Conservation (phyloP, 2,797 vertebrate species). For the Lemur catta region DNA sequence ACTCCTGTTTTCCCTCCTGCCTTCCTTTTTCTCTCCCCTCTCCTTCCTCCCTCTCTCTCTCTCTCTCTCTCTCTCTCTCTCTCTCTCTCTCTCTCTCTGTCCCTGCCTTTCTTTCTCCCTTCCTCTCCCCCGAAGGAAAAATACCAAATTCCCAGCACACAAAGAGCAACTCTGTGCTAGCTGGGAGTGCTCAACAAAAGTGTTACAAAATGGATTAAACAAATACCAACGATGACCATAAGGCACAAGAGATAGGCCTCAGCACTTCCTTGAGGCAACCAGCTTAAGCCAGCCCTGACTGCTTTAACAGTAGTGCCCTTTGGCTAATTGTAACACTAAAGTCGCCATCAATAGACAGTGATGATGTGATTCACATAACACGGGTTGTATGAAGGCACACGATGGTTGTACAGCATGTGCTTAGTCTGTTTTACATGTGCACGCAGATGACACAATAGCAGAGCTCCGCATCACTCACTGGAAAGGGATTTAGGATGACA, state of each 20-base stretch:
- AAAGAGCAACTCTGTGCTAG: no score
- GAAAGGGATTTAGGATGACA: no score
- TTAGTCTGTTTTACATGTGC: no score
- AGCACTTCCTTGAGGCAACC: neutral
- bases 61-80: rapidly evolving
- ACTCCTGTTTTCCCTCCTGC: neutral
- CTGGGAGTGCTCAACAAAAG: neutral
- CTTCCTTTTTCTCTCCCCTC: rapidly evolving
- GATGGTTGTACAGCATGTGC: no score
- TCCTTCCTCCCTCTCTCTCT: rapidly evolving
- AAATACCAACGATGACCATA: neutral
- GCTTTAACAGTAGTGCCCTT: neutral
- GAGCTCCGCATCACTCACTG: no score
- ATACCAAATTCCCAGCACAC: neutral
- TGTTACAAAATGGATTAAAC: neutral
- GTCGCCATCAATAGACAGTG: neutral
- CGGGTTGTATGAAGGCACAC: neutral
- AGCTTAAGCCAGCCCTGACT: neutral
- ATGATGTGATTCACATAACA: neutral
- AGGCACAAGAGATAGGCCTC: neutral
- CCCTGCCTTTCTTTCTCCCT: rapidly evolving
- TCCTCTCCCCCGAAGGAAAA: neutral
- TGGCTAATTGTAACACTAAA: neutral
- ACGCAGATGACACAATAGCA: no score
- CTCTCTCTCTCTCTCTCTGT: rapidly evolving